Evolutionary conservation across 2,888 invertebrate species (phyloP), one percentile per base, ranked within the genome.

Genomic region (Dinocampus coccinellae): DNA sequence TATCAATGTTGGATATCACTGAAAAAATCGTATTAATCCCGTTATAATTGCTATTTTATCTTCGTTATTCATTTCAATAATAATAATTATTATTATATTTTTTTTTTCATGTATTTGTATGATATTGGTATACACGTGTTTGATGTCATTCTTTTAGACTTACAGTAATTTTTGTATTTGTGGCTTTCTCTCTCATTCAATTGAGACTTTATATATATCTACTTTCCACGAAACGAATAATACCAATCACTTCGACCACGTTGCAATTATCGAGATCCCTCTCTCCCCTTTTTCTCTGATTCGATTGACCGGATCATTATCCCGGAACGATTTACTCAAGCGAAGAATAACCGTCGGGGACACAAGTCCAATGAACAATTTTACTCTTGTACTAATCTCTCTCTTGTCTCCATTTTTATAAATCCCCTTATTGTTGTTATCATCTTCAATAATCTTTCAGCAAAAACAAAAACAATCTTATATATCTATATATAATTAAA

Each of bases 241-340:
- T 66, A 76, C 77, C n/a, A 76, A 81, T 77, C 77, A 78, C 55
- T 55, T 20, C 24, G 53, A 70, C 76, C 75, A 72, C 75, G 69
- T 77, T 76, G 75, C 78, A 81, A 82, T 83, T 81, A 81, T 81
- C 78, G 71, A 36, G 77, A 75, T 73, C 76, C 76, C 74, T 75
- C 68, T 68, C 70, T 26, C 3, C 13, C 76, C 72, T 69, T 73
- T 75, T 64, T 65, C 68, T 11, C 2, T 9, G 24, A 6, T 10
- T 20, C 55, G 65, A 65, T 65, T 65, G 53, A 65, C 65, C 36
- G 34, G 62, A 62, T 63, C 58, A 69, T 69, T 72, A 63, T 72
- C 36, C 67, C 55, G 61, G 39, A 55, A 61, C 34, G 55, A 72
- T 60, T 66, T 60, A 33, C 61, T 70, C 65, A 60, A 70, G 52